A percentile compares a stretch with the other conserved stretches of the same genome.
Evolutionary conservation across 1,140 invertebrate genomes (phyloP).

Genomic region (Sinella curviseta): DNA sequence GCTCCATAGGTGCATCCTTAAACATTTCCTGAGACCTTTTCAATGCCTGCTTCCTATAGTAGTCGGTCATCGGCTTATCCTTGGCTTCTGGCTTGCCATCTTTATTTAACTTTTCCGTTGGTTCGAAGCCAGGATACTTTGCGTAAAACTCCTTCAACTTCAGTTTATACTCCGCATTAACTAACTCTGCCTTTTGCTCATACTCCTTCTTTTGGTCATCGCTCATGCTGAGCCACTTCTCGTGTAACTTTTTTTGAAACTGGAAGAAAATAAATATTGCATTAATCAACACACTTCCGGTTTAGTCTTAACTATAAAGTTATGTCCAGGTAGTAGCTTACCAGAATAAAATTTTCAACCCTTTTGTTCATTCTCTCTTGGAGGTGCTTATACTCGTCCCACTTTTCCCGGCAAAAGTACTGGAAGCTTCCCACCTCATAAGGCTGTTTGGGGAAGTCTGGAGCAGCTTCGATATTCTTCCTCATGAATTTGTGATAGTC

Average conservation of each 20-base stretch:
- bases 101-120: neutral
- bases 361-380: neutral
- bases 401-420: slow-evolving; percentile 12
- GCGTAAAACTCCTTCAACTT: slow-evolving; percentile 31
- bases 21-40: neutral
- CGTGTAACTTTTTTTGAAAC: slow-evolving; percentile 31
- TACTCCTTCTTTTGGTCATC: neutral
- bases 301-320: neutral
- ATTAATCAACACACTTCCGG: neutral
- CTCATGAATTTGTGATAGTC: neutral
- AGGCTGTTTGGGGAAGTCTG: slow-evolving; percentile 15
- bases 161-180: slow-evolving; percentile 16
- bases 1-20: slow-evolving; percentile 27
- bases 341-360: neutral
- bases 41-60: neutral
- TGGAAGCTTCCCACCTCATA: neutral
- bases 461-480: neutral
- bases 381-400: slow-evolving; percentile 18
- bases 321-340: neutral
- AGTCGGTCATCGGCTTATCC: neutral
- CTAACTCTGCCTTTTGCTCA: neutral
- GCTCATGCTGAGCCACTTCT: neutral
- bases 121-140: slow-evolving; percentile 5
- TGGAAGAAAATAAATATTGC: neutral
- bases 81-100: neutral